Evolutionary conservation across 2,113 vertebrate species (phyloP), one percentile per base, ranked within the genome.

Genomic region (Nesospiza acunhae): DNA sequence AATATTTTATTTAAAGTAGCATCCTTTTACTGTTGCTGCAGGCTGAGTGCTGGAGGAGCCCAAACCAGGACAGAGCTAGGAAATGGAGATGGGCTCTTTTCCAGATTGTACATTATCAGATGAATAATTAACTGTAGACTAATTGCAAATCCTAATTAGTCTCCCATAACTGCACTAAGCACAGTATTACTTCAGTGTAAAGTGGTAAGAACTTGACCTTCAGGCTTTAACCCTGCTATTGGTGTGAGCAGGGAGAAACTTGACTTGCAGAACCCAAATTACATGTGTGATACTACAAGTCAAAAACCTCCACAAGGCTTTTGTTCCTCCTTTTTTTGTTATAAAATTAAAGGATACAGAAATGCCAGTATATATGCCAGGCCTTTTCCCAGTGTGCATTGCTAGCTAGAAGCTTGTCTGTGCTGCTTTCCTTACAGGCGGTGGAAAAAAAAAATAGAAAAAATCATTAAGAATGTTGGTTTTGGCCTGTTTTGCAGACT

Each of bases 41-140:
- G 67, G 59, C 75, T 85, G 64, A 69, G 67, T 55, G 37, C 62
- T 52, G 73, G 49, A 84, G 67, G 44, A 68, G 7, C 84, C 44
- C 4, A 2, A 87, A 78, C 70, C 82, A 90, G 94, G 72, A 59
- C 3, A 5, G 76, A 59, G 83, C 76, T 85, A 72, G 58, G 58
- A 95, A 80, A 68, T 30, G 10, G 74, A 91, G 84, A 73, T 73
- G 26, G 95, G 87, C 92, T 93, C 52, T 86, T 58, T n/a, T 96
- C 89, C 95, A 95, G 67, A 21, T 63, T 83, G 39, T 73, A 24
- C 94, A 74, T 83, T 94, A 96, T 96, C 89, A 85, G 84, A 96
- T 95, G 84, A 97, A 96, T 96, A 96, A 96, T 96, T 96, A 94
- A 94, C 85, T 84, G 47, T 23, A 72, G 82, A 53, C 72, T 96